Conservation (phyloP, 1,140 invertebrate species). For the Pinna nobilis region DNA sequence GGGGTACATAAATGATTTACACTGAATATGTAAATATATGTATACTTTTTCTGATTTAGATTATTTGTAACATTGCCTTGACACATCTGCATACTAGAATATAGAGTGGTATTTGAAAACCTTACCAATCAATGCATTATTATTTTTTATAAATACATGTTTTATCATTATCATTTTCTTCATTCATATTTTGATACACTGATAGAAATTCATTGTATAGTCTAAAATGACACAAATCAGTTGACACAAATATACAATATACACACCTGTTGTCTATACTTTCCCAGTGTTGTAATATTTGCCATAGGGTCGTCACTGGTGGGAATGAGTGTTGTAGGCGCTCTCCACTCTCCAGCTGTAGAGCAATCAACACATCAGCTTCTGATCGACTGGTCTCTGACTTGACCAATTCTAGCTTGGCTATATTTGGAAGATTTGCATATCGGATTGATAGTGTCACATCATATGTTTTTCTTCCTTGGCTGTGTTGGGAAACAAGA, state of each 20-base stretch:
- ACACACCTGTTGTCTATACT: background rate
- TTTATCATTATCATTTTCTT: too few species aligned
- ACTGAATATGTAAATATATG: too few species aligned
- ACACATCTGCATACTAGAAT: too few species aligned
- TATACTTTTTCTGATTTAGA: background rate
- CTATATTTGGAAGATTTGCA: slow-evolving; percentile 88
- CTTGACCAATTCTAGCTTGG: slow-evolving; percentile 84
- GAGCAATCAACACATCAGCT: slow-evolving; percentile 81
- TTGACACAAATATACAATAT: background rate
- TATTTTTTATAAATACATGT: too few species aligned
- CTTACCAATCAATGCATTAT: too few species aligned
- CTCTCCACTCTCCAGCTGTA: slow-evolving; percentile 84
- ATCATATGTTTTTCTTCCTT: slow-evolving; percentile 85
- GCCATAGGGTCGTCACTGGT: slow-evolving; percentile 80
- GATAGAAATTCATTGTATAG: slow-evolving; percentile 49
- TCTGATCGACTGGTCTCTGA: slow-evolving; percentile 79
- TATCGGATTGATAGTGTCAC: slow-evolving; percentile 83
- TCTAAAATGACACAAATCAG: slow-evolving; percentile 40
- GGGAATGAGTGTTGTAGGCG: slow-evolving; percentile 79
- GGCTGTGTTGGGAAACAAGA: slow-evolving; percentile 73
- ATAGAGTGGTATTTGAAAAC: too few species aligned
- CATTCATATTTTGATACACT: too few species aligned
- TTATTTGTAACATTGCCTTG: background rate
- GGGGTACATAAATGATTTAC: too few species aligned
- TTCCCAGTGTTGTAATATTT: slow-evolving; percentile 80